Percentiles rank a stretch among this genome's conserved stretches.
Conservation (phyloP, 1,140 invertebrate genomes). For the Zaprionus vittiger region DNA sequence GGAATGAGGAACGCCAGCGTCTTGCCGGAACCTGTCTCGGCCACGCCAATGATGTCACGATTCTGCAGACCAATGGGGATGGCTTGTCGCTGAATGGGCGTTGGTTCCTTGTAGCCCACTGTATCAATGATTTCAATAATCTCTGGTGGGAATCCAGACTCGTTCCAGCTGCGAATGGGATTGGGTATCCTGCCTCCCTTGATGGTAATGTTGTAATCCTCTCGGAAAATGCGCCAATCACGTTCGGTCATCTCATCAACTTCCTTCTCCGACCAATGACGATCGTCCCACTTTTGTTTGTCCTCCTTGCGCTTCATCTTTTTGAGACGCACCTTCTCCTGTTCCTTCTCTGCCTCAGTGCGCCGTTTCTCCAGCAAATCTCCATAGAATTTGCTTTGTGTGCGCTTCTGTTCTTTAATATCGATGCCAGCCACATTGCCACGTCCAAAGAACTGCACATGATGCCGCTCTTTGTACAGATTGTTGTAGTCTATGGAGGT, state of each 20-base stretch:
- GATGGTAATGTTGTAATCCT: conserved; percentile 99
- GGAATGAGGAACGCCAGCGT: conserved; percentile 99
- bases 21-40: conserved; percentile 99
- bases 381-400: conserved; percentile 99
- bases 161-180: conserved; percentile 97
- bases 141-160: conserved; percentile 95
- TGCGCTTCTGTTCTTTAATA: conserved; percentile 98
- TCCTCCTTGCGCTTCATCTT: conserved; percentile 98
- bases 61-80: conserved; percentile 99
- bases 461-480: conserved; percentile 98
- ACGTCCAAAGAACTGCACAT: conserved; percentile 98
- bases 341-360: conserved; percentile 98
- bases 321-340: conserved; percentile 97
- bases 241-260: conserved; percentile 98
- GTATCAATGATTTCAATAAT: conserved; percentile 97
- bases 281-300: conserved; percentile 99
- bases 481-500: conserved; percentile 99
- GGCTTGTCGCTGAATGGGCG: conserved; percentile 99
- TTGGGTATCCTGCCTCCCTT: conserved; percentile 99
- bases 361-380: conserved; percentile 97
- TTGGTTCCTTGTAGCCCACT: conserved; percentile 99
- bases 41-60: conserved; percentile 99
- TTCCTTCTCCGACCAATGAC: conserved; percentile 99
- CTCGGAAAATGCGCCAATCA: conserved; percentile 99
- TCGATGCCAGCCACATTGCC: conserved; percentile 99